Conservation (phyloP, 2,113 vertebrate species). For the Ursus arctos region DNA sequence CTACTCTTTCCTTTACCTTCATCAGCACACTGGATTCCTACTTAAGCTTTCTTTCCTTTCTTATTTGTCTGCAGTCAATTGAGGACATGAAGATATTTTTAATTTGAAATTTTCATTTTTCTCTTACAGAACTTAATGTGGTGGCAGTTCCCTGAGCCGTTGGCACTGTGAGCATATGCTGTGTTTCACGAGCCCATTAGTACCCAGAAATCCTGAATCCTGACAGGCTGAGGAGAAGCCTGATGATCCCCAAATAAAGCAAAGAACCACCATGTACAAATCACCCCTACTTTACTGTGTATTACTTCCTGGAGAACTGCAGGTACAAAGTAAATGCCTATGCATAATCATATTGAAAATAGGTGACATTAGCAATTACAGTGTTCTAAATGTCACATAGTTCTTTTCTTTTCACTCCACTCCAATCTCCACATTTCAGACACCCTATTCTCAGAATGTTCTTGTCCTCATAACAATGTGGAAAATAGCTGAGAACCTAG, state of each 20-base stretch:
- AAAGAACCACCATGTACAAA: neutral
- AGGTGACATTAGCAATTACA: neutral
- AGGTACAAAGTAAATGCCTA: neutral
- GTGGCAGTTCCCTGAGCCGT: neutral
- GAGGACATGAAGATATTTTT: neutral
- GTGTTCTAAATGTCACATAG: neutral
- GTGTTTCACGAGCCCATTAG: neutral
- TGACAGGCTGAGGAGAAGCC: neutral
- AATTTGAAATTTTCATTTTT: neutral
- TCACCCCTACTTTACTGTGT: neutral
- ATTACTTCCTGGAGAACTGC: neutral
- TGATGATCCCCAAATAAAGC: neutral
- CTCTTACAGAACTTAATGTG: neutral
- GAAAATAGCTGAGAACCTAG: constrained; percentile 13
- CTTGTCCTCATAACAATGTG: neutral
- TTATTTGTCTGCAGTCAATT: neutral
- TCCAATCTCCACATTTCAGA: neutral
- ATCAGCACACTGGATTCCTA: neutral
- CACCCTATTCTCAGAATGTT: neutral
- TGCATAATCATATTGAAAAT: constrained; percentile 14
- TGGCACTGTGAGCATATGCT: neutral
- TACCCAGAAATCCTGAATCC: neutral
- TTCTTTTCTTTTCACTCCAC: neutral
- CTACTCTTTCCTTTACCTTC: neutral
- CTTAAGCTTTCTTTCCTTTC: neutral